phyloP scores from a whole-genome alignment of 2,888 invertebrate genomes.

The Eilema depressum region DNA sequence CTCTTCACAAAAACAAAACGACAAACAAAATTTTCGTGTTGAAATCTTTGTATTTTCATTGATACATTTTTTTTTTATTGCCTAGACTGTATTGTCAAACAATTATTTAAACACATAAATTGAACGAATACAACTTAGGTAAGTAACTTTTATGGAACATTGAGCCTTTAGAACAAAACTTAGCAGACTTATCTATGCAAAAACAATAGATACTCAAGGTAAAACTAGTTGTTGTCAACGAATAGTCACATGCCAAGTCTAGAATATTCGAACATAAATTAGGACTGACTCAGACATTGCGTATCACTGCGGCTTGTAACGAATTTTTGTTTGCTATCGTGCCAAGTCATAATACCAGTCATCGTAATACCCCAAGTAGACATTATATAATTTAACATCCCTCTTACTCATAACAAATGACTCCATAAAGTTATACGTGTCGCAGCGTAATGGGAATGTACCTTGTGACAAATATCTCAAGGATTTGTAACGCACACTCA shows the following conservation, averaged over 20 bases:
- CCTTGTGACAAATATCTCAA: slow-evolving; percentile 54
- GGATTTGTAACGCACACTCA: slow-evolving; percentile 29
- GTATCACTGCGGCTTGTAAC: slow-evolving; percentile 24
- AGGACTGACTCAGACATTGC: slow-evolving; percentile 19
- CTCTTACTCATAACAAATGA: slow-evolving; percentile 49
- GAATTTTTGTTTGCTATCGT: slow-evolving; percentile 25
- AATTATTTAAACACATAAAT: too few relatives aligned
- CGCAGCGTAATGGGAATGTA: slow-evolving; percentile 50
- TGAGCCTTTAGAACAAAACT: neutral
- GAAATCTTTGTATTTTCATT: neutral
- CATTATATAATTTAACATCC: slow-evolving; percentile 44
- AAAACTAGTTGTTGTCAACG: neutral
- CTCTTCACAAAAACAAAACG: too few relatives aligned
- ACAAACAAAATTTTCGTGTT: neutral
- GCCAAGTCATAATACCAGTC: slow-evolving; percentile 25
- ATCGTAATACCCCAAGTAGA: slow-evolving; percentile 28
- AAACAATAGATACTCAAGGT: neutral
- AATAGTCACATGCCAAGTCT: slow-evolving; percentile 10
- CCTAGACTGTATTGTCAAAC: neutral
- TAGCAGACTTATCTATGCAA: too few relatives aligned
- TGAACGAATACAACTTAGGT: neutral
- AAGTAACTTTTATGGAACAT: neutral
- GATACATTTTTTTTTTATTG: neutral
- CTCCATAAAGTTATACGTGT: slow-evolving; percentile 51
- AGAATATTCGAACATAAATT: slow-evolving; percentile 33